Evolutionary conservation across 2,888 invertebrate species (phyloP), one percentile per base, ranked within the genome.

Genomic region (Euclidia mi): DNA sequence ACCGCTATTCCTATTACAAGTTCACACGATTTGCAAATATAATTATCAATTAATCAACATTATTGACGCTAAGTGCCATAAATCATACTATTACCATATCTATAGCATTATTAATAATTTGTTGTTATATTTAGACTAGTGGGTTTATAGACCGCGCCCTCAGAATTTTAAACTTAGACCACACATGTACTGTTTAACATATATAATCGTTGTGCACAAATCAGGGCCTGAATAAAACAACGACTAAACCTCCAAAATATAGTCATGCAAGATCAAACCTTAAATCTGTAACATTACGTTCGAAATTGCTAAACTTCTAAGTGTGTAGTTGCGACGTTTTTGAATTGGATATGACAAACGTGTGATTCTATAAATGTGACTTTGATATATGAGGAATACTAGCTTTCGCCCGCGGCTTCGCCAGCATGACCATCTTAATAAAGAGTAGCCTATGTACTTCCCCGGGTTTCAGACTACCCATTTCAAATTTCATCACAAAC

Each of bases 71-170:
- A 65, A 71, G 53, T 50, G 44, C 32, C 48, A 68, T 81, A 76
- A 75, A 79, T 81, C 76, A 71, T 68, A 63, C 47, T 61, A 76
- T 78, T 76, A 76, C 59, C 71, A 76, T 76, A 72, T 49, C 20
- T 59, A 65, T 56, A 41, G 38, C 47, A 53, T 47, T 60, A 75
- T 66, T 60, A 56, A 50, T 63, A 63, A 48, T 56, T 51, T 17
- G 17, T 28, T 0, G 7, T 12, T 40, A 11, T 25, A 11, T 25
- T 40, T 31, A 10, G 1, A 31, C 11, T 17, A 28, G 20, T 35
- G 20, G 2, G 15, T 14, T 17, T 25, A 53, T 12, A 29, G 32
- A 57, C 51, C 65, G 56, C 73, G 57, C 76, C 73, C 63, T 73
- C 63, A 29, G 52, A 50, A 59, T 65, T 46, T 61, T 51, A 63